Conservation (phyloP, 1,140 invertebrate genomes). For the Neodiprion lecontei region DNA sequence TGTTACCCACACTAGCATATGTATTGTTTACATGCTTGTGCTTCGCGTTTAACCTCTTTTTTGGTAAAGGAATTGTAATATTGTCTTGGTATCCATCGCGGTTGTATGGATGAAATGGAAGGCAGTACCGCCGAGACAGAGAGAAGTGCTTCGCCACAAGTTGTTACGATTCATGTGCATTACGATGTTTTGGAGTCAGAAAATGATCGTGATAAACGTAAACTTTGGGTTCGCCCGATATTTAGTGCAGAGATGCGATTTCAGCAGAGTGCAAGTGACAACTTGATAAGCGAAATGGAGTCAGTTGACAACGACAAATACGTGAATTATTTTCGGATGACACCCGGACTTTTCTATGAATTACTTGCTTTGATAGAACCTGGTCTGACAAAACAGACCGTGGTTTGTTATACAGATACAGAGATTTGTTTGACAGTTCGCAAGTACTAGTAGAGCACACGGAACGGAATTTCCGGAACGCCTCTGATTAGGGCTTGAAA, state of each 20-base stretch:
- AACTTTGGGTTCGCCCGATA: background rate
- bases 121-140: background rate
- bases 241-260: background rate
- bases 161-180: slow-evolving; percentile 3
- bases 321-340: slow-evolving; percentile 23
- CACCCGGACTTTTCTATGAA: slow-evolving; percentile 18
- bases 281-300: slow-evolving; percentile 18
- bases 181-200: background rate
- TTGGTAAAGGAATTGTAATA: background rate
- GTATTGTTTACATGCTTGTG: background rate
- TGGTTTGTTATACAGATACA: background rate
- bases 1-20: background rate
- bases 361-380: slow-evolving; percentile 14
- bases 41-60: background rate
- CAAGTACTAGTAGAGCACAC: too few relatives aligned
- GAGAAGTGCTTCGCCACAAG: background rate
- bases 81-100: background rate
- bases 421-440: too few relatives aligned
- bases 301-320: slow-evolving; percentile 19
- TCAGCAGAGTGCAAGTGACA: slow-evolving; percentile 16
- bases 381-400: background rate
- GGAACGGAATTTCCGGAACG: too few relatives aligned
- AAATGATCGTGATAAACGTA: background rate
- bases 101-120: background rate
- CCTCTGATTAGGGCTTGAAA: too few relatives aligned